A percentile compares a stretch with the other conserved stretches of the same genome.
Evolutionary conservation across 2,113 vertebrate species (phyloP).

Genomic region (Solenodon paradoxus): DNA sequence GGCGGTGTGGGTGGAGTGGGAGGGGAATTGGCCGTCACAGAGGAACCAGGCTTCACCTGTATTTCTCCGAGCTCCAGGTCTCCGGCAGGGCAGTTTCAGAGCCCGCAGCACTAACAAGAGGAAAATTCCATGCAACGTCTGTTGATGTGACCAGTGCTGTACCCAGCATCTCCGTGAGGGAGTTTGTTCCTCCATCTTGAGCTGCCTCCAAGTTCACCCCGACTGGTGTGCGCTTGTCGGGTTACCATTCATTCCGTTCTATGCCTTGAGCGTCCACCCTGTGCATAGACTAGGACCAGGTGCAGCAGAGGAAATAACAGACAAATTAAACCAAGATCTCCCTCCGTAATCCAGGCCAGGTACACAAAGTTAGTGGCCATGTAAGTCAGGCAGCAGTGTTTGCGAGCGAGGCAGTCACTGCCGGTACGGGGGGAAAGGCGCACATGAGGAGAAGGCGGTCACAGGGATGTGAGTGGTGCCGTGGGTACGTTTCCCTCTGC

Average conservation of each 20-base stretch:
- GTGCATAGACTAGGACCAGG: neutral
- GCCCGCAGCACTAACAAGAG: neutral
- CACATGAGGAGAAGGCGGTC: neutral
- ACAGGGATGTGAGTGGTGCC: neutral
- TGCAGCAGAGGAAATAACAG: neutral
- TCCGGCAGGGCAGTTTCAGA: neutral
- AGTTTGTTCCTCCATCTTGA: neutral
- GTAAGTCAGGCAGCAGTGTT: neutral
- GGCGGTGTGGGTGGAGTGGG: neutral
- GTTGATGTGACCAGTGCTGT: neutral
- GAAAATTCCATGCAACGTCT: neutral
- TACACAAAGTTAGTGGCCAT: neutral
- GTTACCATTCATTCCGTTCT: neutral
- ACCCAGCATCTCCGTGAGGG: neutral
- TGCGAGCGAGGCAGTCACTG: neutral
- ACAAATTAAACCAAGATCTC: rapidly evolving
- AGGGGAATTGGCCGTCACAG: neutral
- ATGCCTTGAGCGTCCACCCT: neutral
- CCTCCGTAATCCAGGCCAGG: neutral
- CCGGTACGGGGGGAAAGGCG: neutral
- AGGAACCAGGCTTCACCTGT: neutral
- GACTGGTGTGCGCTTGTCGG: neutral
- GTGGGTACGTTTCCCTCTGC: neutral
- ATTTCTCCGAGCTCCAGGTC: neutral
- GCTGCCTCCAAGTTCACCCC: neutral